Evolutionary conservation across 2,888 invertebrate genomes (phyloP).

Genomic region (Netelia melanura): DNA sequence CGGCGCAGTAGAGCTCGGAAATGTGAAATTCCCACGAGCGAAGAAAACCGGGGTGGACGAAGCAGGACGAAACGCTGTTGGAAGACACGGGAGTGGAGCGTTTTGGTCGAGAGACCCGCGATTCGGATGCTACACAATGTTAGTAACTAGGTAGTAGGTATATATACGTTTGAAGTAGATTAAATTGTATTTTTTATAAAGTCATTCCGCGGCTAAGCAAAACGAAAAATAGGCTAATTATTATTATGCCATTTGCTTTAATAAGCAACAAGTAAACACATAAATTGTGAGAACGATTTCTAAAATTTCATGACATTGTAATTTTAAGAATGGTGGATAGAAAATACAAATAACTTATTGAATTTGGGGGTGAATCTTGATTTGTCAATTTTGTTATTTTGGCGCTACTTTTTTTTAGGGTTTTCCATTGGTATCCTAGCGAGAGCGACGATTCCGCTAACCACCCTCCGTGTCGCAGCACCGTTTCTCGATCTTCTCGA

Average conservation of each 20-base stretch:
- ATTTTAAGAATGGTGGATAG: too few species aligned
- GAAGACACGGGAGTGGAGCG: not conserved
- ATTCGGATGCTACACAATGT: constrained; percentile 28
- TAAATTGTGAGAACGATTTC: too few species aligned
- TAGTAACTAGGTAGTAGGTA: not conserved
- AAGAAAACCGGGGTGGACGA: constrained; percentile 26
- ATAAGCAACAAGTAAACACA: not conserved
- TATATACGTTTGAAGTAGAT: not conserved
- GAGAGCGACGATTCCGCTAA: constrained; percentile 15
- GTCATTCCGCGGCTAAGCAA: not conserved
- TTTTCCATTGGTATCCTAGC: not conserved
- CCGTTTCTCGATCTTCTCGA: constrained; percentile 54
- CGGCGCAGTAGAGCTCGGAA: constrained; percentile 42
- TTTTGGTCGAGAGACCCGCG: constrained; percentile 17
- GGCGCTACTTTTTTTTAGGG: too few species aligned
- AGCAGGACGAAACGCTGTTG: constrained; percentile 15
- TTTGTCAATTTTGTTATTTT: too few species aligned
- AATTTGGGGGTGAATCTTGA: too few species aligned
- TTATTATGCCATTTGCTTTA: not conserved
- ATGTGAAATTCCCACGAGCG: constrained; percentile 51
- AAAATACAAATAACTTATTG: too few species aligned
- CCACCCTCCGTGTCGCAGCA: constrained; percentile 21
- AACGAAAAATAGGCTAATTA: not conserved
- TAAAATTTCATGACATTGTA: too few species aligned
- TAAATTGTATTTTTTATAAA: not conserved